Percentiles rank a stretch among this genome's conserved stretches.
These are phyloP conservation scores for Aselliscus stoliczkanus DNA, from an alignment of 2,797 vertebrate species.

Conservation along the genomic window DNA sequence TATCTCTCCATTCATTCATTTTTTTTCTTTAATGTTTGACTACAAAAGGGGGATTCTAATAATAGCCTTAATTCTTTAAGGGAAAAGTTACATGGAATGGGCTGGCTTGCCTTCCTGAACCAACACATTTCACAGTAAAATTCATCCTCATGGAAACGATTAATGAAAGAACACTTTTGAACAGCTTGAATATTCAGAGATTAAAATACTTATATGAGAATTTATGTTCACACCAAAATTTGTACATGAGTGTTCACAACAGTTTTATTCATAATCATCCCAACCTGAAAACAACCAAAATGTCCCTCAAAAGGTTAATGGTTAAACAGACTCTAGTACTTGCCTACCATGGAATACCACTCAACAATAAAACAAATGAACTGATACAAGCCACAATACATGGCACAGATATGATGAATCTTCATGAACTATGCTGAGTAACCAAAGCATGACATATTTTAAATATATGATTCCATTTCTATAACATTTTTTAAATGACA, in stretches of 20 bases:
- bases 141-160: neutral
- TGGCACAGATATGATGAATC: neutral
- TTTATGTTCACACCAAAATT: neutral
- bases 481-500: neutral
- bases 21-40: neutral
- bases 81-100: neutral
- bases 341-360: neutral
- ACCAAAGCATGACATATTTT: neutral
- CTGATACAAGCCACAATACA: neutral
- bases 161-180: neutral
- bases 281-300: neutral
- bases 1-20: neutral
- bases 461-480: neutral
- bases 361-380: neutral
- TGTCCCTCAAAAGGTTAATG: neutral
- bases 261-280: neutral
- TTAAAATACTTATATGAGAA: neutral
- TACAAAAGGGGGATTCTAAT: neutral
- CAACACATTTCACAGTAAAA: neutral
- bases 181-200: neutral
- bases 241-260: neutral
- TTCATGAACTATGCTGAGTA: neutral
- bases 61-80: neutral
- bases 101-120: neutral
- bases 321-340: neutral